phyloP scores from a whole-genome alignment of 2,888 invertebrate species.

The Mimumesa dahlbomi region DNA sequence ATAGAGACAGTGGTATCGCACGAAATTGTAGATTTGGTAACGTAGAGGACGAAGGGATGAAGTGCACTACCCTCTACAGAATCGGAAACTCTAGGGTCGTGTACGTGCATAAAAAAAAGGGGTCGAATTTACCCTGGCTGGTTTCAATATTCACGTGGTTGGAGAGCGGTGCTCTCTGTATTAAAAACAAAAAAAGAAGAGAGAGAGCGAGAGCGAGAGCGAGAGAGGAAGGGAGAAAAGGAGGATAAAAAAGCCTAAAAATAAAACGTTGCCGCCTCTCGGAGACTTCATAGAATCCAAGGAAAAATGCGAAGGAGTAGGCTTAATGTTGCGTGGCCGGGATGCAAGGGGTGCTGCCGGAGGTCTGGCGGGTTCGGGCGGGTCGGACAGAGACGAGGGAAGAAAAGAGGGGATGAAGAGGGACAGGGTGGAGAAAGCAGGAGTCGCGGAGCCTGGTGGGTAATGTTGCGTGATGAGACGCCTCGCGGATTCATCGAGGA shows the following conservation, averaged over 20 bases:
- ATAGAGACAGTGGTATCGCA: too few relatives aligned
- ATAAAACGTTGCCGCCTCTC: slow-evolving; percentile 47
- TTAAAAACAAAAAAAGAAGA: not conserved
- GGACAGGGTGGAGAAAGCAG: slow-evolving; percentile 35
- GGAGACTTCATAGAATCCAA: slow-evolving; percentile 59
- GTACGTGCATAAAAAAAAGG: not conserved
- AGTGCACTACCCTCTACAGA: not conserved
- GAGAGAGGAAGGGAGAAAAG: too few relatives aligned
- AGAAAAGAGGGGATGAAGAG: slow-evolving; percentile 16
- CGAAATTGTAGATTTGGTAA: too few relatives aligned
- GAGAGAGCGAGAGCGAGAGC: too few relatives aligned
- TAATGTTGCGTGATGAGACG: slow-evolving; percentile 80
- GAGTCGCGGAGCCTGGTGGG: slow-evolving; percentile 66
- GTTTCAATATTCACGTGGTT: slow-evolving; percentile 31
- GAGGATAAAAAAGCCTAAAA: slow-evolving; percentile 16
- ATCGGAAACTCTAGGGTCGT: slow-evolving; percentile 1
- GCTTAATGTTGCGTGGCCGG: slow-evolving; percentile 76
- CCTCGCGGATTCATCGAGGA: slow-evolving; percentile 77
- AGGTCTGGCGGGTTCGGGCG: slow-evolving; percentile 42
- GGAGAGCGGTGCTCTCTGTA: slow-evolving; percentile 18
- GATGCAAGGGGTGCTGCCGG: slow-evolving; percentile 67
- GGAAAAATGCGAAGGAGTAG: slow-evolving; percentile 71
- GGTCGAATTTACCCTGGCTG: slow-evolving; percentile 18
- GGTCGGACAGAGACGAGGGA: slow-evolving; percentile 44
- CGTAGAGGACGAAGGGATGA: not conserved